phyloP scores from a whole-genome alignment of 2,888 invertebrate genomes.

The Schizotus pectinicornis region DNA sequence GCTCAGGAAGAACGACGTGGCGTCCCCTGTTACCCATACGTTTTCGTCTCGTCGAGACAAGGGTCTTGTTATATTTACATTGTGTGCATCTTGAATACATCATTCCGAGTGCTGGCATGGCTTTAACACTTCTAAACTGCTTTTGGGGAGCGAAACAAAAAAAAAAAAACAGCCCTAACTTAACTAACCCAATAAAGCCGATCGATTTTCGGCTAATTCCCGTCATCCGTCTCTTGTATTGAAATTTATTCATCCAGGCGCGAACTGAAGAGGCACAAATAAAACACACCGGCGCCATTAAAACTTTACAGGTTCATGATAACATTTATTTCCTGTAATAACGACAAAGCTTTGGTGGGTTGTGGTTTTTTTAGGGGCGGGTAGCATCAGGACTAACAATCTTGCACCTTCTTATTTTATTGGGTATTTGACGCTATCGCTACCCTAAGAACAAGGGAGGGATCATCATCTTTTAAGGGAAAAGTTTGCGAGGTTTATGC shows the following conservation, averaged over 20 bases:
- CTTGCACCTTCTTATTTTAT: too few species aligned
- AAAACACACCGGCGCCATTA: conserved; percentile 12
- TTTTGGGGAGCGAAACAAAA: neutral
- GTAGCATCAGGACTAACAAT: neutral
- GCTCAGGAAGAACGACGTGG: conserved; percentile 12
- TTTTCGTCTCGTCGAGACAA: conserved; percentile 25
- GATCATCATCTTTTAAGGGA: too few species aligned
- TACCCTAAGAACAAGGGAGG: too few species aligned
- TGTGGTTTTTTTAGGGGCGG: conserved; percentile 1
- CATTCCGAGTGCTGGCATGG: conserved; percentile 1
- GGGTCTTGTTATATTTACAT: conserved; percentile 32
- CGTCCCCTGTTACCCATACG: conserved; percentile 24
- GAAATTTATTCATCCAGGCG: conserved; percentile 5
- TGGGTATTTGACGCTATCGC: too few species aligned
- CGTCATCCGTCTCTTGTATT: conserved; percentile 6
- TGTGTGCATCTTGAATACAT: conserved; percentile 17
- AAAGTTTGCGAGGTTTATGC: too few species aligned
- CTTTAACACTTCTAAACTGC: conserved; percentile 5
- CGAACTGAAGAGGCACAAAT: conserved; percentile 1
- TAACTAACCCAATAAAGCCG: too few species aligned
- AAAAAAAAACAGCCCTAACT: too few species aligned
- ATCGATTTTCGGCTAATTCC: neutral
- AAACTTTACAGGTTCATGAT: conserved; percentile 24
- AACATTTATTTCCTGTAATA: conserved; percentile 22
- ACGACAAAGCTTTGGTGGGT: conserved; percentile 12